phyloP scores from a whole-genome alignment of 2,888 invertebrate species.

The Steinernema carpocapsae region DNA sequence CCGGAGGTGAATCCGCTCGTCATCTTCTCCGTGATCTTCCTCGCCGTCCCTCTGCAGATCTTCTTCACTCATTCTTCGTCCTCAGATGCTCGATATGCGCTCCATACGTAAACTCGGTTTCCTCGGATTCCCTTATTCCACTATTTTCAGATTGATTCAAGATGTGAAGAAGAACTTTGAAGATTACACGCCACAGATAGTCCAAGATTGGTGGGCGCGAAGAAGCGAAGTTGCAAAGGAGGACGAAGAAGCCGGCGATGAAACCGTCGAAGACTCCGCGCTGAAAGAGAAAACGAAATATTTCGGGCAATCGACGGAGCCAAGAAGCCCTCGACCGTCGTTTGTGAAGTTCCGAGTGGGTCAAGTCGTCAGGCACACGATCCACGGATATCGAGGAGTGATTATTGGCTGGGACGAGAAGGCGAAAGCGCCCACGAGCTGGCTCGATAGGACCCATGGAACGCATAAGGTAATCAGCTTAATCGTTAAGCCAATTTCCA shows the following conservation, averaged over 20 bases:
- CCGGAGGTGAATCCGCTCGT: slow-evolving; percentile 42
- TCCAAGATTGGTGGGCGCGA: neutral
- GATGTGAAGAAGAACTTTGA: slow-evolving; percentile 13
- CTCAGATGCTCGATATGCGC: slow-evolving; percentile 51
- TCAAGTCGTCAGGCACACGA: slow-evolving; percentile 72
- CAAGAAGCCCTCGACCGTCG: slow-evolving; percentile 70
- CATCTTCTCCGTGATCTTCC: slow-evolving; percentile 49
- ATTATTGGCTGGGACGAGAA: slow-evolving; percentile 73
- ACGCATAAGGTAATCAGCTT: slow-evolving; percentile 62
- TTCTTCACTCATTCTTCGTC: slow-evolving; percentile 53
- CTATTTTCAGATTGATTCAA: neutral
- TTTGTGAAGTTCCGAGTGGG: slow-evolving; percentile 72
- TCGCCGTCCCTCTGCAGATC: slow-evolving; percentile 57
- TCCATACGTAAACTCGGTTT: neutral
- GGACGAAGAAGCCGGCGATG: neutral
- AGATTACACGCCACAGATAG: neutral
- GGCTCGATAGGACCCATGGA: slow-evolving; percentile 70
- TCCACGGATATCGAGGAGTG: slow-evolving; percentile 72
- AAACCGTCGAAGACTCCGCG: neutral
- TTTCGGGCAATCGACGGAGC: slow-evolving; percentile 66
- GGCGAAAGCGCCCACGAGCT: slow-evolving; percentile 72
- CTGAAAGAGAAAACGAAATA: neutral
- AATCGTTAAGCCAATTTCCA: neutral
- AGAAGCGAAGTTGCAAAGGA: neutral
- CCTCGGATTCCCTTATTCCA: neutral